Percentiles rank a stretch among this genome's conserved stretches.
These are phyloP conservation scores for Merops nubicus DNA, from an alignment of 2,113 vertebrate genomes.

Conservation along the genomic window DNA sequence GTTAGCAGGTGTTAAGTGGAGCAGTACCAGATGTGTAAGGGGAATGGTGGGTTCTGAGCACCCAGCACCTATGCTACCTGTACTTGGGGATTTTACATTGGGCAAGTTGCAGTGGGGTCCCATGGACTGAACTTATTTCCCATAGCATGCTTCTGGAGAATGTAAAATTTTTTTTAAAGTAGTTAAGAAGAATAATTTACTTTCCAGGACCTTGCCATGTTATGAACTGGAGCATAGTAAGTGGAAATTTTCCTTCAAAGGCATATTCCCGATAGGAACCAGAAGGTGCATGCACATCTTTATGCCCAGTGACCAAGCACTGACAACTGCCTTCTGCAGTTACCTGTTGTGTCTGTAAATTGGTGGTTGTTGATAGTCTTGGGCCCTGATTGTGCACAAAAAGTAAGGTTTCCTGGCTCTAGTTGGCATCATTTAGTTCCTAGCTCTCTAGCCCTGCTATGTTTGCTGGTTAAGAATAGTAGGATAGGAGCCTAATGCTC, in stretches of 20 bases:
- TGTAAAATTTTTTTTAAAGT: not conserved
- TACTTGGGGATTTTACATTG: not conserved
- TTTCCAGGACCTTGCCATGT: not conserved
- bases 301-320: not conserved
- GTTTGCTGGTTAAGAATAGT: not conserved
- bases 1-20: not conserved
- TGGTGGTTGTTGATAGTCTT: not conserved
- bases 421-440: not conserved
- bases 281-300: not conserved
- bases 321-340: not conserved
- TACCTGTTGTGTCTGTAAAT: not conserved
- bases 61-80: rapidly evolving
- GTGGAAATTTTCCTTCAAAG: not conserved
- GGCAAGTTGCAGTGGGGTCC: not conserved
- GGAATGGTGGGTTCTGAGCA: not conserved
- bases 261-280: not conserved
- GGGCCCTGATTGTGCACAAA: not conserved
- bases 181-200: not conserved
- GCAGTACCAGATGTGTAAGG: not conserved
- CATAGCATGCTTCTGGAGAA: not conserved
- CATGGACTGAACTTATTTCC: not conserved
- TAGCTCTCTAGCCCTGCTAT: not conserved
- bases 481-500: not conserved
- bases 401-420: not conserved
- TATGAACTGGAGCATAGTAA: not conserved